Conservation (phyloP, 2,888 invertebrate species). For the Parascotia fuliginaria region DNA sequence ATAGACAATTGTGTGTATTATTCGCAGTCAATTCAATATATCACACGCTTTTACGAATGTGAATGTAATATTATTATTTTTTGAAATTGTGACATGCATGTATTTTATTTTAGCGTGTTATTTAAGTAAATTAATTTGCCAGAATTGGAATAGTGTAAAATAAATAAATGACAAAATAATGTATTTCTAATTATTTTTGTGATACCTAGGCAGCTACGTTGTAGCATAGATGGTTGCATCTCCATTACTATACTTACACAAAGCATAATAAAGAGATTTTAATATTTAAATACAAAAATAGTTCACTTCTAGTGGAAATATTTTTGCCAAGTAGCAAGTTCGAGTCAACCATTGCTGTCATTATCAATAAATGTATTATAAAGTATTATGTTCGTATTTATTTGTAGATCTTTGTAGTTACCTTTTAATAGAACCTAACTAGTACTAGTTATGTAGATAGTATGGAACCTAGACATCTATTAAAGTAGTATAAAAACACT, state of each 20-base stretch:
- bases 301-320: conserved; percentile 84
- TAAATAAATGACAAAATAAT: conserved; percentile 74
- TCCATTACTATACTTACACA: conserved; percentile 74
- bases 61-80: conserved; percentile 61
- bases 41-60: conserved; percentile 72
- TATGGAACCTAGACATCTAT: not conserved
- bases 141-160: conserved; percentile 66
- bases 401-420: conserved; percentile 34
- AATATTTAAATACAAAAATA: conserved; percentile 81
- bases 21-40: conserved; percentile 77
- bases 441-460: not conserved
- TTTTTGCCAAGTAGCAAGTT: conserved; percentile 85
- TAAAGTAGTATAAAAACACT: not conserved
- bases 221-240: conserved; percentile 77
- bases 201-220: conserved; percentile 79
- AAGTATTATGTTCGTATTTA: conserved; percentile 63
- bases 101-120: conserved; percentile 61
- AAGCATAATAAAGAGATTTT: conserved; percentile 83
- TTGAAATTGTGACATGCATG: conserved; percentile 57
- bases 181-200: conserved; percentile 73
- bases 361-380: conserved; percentile 85
- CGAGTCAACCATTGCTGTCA: conserved; percentile 85
- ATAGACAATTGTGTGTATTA: conserved; percentile 75
- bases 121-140: conserved; percentile 70
- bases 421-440: conserved; percentile 1